These are phyloP conservation scores for Sardinella longiceps DNA, from an alignment of 2,797 vertebrate genomes.

Conservation along the genomic window DNA sequence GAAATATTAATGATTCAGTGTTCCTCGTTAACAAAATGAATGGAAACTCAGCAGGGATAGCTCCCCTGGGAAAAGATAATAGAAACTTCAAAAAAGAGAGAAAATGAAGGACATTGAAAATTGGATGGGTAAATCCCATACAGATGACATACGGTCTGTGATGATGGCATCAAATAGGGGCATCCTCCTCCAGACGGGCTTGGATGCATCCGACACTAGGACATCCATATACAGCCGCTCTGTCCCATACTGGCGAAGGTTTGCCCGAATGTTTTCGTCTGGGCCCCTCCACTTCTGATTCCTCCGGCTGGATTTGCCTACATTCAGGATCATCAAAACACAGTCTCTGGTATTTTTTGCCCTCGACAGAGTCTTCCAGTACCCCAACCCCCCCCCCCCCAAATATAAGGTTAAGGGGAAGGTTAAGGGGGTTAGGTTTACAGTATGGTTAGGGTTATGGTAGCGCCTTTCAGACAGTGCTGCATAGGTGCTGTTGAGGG, in stretches of 20 bases:
- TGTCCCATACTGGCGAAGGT: slow-evolving; percentile 91
- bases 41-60: neutral
- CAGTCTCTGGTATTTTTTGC: too few species aligned
- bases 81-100: neutral
- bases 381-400: too few species aligned
- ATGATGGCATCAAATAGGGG: slow-evolving; percentile 90
- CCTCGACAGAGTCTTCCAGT: too few species aligned
- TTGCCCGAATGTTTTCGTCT: slow-evolving; percentile 96
- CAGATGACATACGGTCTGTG: slow-evolving; percentile 88
- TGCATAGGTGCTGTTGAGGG: too few species aligned
- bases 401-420: too few species aligned
- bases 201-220: slow-evolving; percentile 92
- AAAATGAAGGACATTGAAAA: neutral
- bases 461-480: too few species aligned
- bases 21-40: neutral
- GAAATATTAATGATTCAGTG: neutral
- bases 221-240: slow-evolving; percentile 90
- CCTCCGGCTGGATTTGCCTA: slow-evolving; percentile 94
- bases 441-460: too few species aligned
- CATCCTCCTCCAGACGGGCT: slow-evolving; percentile 84
- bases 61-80: neutral
- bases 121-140: neutral
- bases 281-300: slow-evolving; percentile 98
- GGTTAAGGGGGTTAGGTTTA: too few species aligned
- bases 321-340: slow-evolving; percentile 14